A percentile compares a stretch with the other conserved stretches of the same genome.
Conservation (phyloP, 2,888 invertebrate genomes). For the Dynastes grantii region DNA sequence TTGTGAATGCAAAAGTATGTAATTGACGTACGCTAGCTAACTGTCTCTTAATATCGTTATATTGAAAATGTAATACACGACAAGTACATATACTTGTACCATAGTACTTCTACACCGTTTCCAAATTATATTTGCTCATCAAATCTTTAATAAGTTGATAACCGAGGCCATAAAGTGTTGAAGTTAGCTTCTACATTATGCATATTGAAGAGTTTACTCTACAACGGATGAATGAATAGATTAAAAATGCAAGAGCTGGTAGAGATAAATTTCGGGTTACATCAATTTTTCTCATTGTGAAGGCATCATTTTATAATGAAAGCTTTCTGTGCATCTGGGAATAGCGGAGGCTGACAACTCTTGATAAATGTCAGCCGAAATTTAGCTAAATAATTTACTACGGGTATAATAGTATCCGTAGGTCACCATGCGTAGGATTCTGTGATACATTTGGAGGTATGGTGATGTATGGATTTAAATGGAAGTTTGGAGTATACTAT, state of each 20-base stretch:
- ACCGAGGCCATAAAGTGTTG: not conserved
- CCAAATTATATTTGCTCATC: not conserved
- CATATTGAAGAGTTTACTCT: not conserved
- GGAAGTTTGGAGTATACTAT: no score
- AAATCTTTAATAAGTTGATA: not conserved
- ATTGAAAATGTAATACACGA: not conserved
- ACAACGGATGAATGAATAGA: not conserved
- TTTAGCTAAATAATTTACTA: slow-evolving; percentile 13
- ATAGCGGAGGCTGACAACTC: slow-evolving; percentile 4
- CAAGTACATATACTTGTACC: not conserved
- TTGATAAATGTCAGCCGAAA: slow-evolving; percentile 26
- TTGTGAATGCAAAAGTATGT: not conserved
- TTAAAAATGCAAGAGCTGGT: slow-evolving; percentile 3
- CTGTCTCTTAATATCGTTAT: not conserved
- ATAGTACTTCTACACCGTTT: not conserved
- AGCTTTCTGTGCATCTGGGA: slow-evolving; percentile 16
- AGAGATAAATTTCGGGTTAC: not conserved
- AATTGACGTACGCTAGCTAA: not conserved
- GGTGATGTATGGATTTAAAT: no score
- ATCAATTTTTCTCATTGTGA: slow-evolving; percentile 21
- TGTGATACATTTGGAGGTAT: not conserved
- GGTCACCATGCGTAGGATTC: not conserved
- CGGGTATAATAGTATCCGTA: not conserved
- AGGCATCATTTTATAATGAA: slow-evolving; percentile 1
- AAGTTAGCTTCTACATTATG: not conserved